Percentiles rank a stretch among this genome's conserved stretches.
phyloP scores from a whole-genome alignment of 2,113 vertebrate species.

The Brachyhypopomus occidentalis region DNA sequence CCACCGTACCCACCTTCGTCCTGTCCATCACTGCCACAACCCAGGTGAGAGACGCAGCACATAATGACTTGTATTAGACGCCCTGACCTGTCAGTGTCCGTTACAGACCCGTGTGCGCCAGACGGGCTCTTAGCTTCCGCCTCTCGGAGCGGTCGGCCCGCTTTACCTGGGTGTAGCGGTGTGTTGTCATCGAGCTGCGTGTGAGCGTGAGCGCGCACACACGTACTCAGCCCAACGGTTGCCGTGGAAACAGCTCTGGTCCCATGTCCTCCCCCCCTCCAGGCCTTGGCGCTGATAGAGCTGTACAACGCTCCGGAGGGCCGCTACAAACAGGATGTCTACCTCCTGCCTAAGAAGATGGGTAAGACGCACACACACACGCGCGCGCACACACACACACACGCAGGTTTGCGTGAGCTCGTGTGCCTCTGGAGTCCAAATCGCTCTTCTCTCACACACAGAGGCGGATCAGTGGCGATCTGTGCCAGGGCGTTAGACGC shows the following conservation, averaged over 20 bases:
- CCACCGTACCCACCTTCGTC: slow-evolving; percentile 96
- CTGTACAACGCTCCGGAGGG: slow-evolving; percentile 94
- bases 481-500: neutral
- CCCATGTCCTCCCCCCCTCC: slow-evolving; percentile 29
- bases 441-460: neutral
- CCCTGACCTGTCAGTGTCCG: neutral
- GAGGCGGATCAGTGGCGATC: neutral
- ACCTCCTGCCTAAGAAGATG: slow-evolving; percentile 97
- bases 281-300: slow-evolving; percentile 94
- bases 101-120: neutral
- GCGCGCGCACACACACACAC: neutral
- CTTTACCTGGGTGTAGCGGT: slow-evolving; percentile 66
- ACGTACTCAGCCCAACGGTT: slow-evolving; percentile 31
- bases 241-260: slow-evolving; percentile 43
- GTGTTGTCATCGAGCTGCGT: slow-evolving; percentile 71
- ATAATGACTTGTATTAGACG: neutral
- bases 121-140: slow-evolving; percentile 1
- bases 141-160: neutral
- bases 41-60: slow-evolving; percentile 73
- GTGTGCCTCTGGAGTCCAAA: neutral
- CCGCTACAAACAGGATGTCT: slow-evolving; percentile 95
- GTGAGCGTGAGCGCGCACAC: neutral
- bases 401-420: neutral
- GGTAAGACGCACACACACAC: slow-evolving; percentile 72
- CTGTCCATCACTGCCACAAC: slow-evolving; percentile 97